phyloP scores from a whole-genome alignment of 2,113 vertebrate genomes.

The Struthio camelus region DNA sequence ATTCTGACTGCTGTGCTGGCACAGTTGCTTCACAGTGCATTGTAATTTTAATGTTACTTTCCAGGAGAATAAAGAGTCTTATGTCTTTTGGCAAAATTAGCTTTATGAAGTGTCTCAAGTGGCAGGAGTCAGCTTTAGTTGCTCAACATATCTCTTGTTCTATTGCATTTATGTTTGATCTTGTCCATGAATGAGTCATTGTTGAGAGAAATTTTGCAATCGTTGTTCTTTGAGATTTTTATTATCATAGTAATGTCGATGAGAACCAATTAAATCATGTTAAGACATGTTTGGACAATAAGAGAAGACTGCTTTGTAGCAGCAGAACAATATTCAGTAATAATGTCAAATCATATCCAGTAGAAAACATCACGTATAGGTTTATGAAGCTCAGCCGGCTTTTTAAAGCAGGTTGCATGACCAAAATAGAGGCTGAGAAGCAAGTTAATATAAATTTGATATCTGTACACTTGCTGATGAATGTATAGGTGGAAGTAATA shows the following conservation, averaged over 20 bases:
- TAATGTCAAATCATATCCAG: not conserved
- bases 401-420: not conserved
- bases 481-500: not conserved
- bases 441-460: not conserved
- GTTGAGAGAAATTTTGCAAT: slow-evolving; percentile 22
- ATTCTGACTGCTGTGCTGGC: not conserved
- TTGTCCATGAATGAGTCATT: slow-evolving; percentile 56
- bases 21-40: not conserved
- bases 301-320: not conserved
- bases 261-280: not conserved
- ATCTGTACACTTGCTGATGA: not conserved
- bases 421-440: not conserved
- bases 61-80: not conserved
- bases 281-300: slow-evolving; percentile 1
- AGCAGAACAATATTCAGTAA: not conserved
- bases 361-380: not conserved
- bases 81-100: not conserved
- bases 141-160: slow-evolving; percentile 33
- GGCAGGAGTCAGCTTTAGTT: slow-evolving; percentile 25
- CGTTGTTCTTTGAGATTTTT: slow-evolving; percentile 26
- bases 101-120: not conserved
- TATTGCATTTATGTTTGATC: slow-evolving; percentile 58
- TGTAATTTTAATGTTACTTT: slow-evolving; percentile 13
- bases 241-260: slow-evolving; percentile 33
- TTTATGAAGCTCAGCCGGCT: not conserved